Percentiles rank a stretch among this genome's conserved stretches.
Conservation (phyloP, 2,113 vertebrate species). For the Halcyon senegalensis region DNA sequence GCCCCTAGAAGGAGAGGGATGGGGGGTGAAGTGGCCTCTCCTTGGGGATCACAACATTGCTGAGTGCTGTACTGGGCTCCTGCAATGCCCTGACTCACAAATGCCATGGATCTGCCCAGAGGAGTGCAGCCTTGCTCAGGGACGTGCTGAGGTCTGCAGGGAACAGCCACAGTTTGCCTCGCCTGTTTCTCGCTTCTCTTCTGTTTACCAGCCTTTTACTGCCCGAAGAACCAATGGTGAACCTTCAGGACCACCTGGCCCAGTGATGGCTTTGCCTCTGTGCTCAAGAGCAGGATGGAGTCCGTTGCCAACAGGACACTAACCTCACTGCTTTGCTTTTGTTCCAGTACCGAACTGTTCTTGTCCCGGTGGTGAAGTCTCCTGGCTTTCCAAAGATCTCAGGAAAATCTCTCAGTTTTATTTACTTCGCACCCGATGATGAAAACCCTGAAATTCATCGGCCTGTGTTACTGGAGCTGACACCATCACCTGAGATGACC, state of each 20-base stretch:
- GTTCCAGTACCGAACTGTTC: conserved; percentile 85
- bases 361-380: conserved; percentile 78
- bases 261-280: background rate
- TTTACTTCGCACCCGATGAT: conserved; percentile 83
- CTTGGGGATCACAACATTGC: accelerated
- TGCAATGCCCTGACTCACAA: accelerated
- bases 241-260: background rate
- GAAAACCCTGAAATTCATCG: conserved; percentile 72
- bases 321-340: background rate
- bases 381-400: background rate
- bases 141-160: background rate
- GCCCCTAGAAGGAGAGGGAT: background rate
- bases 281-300: background rate
- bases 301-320: background rate
- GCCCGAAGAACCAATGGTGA: background rate
- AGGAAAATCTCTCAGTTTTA: conserved; percentile 75
- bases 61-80: background rate
- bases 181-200: background rate
- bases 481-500: conserved; percentile 78
- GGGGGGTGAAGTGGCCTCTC: background rate
- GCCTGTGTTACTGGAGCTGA: conserved; percentile 84
- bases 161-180: background rate
- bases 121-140: background rate
- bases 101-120: accelerated
- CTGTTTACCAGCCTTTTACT: background rate